These are phyloP conservation scores for Eilema caniola DNA, from an alignment of 2,888 invertebrate species.

Conservation along the genomic window DNA sequence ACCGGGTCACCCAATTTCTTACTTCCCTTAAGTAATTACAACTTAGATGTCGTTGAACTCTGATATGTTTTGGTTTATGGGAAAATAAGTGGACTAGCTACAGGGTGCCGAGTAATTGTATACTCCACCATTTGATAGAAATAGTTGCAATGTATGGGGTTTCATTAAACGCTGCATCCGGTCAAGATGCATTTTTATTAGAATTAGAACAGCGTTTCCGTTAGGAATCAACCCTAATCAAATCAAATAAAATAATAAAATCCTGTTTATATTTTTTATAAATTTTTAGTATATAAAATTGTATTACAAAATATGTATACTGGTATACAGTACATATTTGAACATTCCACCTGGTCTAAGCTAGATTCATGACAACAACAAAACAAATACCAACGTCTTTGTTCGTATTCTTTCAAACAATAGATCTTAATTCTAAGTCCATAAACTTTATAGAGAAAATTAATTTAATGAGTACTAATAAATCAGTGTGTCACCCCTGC, in stretches of 20 bases:
- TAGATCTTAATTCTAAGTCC: background rate
- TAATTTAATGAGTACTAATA: conserved; percentile 46
- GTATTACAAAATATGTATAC: background rate
- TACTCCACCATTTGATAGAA: conserved; percentile 58
- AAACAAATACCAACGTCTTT: conserved; percentile 7
- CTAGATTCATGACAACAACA: conserved; percentile 2
- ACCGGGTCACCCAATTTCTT: conserved; percentile 82
- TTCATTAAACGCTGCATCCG: conserved; percentile 55
- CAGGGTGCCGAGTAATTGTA: conserved; percentile 73
- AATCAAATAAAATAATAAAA: background rate
- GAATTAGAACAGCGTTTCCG: conserved; percentile 35
- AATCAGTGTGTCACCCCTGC: conserved; percentile 64
- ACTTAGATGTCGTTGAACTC: conserved; percentile 82
- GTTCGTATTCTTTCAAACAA: conserved; percentile 22
- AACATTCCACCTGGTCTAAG: background rate
- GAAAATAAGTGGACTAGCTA: conserved; percentile 77
- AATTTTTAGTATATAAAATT: too few species aligned
- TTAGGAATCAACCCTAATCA: conserved; percentile 41
- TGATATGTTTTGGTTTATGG: conserved; percentile 72
- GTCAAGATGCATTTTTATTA: conserved; percentile 56
- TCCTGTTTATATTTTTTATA: background rate
- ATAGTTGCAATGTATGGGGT: conserved; percentile 65
- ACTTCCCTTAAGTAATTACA: conserved; percentile 81
- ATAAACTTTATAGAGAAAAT: conserved; percentile 34
- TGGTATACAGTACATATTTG: background rate